phyloP scores from a whole-genome alignment of 2,888 invertebrate species.

The Charanyca ferruginea region DNA sequence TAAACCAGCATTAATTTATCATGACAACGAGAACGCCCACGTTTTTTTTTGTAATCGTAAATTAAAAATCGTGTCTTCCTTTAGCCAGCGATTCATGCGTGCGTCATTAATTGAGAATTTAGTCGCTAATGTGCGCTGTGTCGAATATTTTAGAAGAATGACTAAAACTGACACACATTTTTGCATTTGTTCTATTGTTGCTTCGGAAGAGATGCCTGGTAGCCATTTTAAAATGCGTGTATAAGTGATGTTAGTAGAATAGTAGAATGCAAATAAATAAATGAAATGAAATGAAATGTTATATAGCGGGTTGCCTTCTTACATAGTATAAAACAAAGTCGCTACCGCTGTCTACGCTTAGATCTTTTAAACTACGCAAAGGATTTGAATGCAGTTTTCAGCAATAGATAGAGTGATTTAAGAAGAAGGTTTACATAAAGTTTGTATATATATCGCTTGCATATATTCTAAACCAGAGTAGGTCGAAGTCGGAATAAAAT shows the following conservation, averaged over 20 bases:
- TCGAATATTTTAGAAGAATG: conserved; percentile 36
- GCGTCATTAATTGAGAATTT: conserved; percentile 53
- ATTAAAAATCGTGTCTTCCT: conserved; percentile 56
- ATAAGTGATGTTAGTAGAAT: no score
- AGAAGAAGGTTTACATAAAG: no score
- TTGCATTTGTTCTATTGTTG: conserved; percentile 36
- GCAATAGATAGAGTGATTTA: no score
- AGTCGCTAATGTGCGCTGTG: conserved; percentile 32
- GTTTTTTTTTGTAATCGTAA: conserved; percentile 45
- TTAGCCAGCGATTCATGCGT: conserved; percentile 23
- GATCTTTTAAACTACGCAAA: neutral
- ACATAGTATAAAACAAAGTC: no score
- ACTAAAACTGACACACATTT: conserved; percentile 36
- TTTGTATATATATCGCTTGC: no score
- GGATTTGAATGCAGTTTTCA: no score
- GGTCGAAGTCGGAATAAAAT: no score
- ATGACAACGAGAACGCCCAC: conserved; percentile 47
- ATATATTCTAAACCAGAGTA: no score
- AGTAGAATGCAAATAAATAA: no score
- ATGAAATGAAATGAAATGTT: no score
- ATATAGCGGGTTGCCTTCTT: no score
- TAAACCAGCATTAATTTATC: conserved; percentile 53
- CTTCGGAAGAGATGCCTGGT: conserved; percentile 1
- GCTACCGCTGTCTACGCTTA: no score
- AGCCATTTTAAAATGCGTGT: conserved; percentile 18